Evolutionary conservation across 1,140 invertebrate genomes (phyloP), one percentile per base, ranked within the genome.

Genomic region (Aphelenchoides fujianensis): DNA sequence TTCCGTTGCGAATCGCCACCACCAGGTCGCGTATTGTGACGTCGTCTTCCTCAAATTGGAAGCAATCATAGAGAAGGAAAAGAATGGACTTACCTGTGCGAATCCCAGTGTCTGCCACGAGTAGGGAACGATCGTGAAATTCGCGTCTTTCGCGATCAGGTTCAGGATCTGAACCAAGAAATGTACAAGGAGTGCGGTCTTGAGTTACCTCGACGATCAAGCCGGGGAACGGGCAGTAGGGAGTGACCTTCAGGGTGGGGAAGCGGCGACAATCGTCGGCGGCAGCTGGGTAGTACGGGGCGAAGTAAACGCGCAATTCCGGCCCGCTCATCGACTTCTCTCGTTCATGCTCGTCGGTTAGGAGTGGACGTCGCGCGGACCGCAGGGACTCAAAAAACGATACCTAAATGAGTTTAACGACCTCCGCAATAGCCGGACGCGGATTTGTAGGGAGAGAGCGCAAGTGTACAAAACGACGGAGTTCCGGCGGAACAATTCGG

Each of bases 171-270:
- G 19, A 59, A 59, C 12, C 55, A 7, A 5, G 28, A 23, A 5
- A 59, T 59, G 27, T 7, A 59, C 7, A 7, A 23, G 23, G 28
- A 5, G 7, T 59, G 55, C 28, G 34, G 5, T 30, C 5, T 19
- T 48, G 12, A 48, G 34, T 59, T 59, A 59, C 55, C 55, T 59
- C 55, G 23, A 59, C 55, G 5, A 59, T 5, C 7, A 59, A 32
- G 19, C 55, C 55, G 12, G 55, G 55, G 19, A 59, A 59, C 23
- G 55, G 55, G 23, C 55, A 59, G 5, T 59, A 30, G 12, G 5
- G 5, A 7, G 5, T 59, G 12, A 23, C 5, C 28, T 19, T 27
- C 5, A 59, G 34, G 5, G 55, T 59, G 28, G 55, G 55, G 34
- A 59, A 59, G 5, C 19, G 5, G 28, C 5, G 19, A 59, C 55